phyloP scores from a whole-genome alignment of 2,113 vertebrate species.

The Alosa alosa region DNA sequence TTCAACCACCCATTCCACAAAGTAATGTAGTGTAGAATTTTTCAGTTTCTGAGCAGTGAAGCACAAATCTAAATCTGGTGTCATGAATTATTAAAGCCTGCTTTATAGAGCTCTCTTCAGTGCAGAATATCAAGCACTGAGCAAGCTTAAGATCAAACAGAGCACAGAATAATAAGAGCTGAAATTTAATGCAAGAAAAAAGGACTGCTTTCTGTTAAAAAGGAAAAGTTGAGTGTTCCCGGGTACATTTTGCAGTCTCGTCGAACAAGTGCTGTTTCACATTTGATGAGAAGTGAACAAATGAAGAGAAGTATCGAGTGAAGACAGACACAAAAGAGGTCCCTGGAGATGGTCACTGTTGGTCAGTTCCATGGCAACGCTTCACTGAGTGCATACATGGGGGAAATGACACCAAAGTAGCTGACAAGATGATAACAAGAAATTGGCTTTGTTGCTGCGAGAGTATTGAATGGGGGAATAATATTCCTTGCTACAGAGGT shows the following conservation, averaged over 20 bases:
- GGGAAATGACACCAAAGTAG: conserved; percentile 54
- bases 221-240: conserved; percentile 48
- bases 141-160: conserved; percentile 66
- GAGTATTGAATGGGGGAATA: conserved; percentile 36
- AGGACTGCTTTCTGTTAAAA: conserved; percentile 32
- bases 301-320: conserved; percentile 32
- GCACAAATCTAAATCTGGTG: conserved; percentile 69
- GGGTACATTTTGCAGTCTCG: conserved; percentile 29
- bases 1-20: conserved; percentile 54
- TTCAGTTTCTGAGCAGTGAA: conserved; percentile 62
- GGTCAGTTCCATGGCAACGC: conserved; percentile 46
- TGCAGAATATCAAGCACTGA: conserved; percentile 63
- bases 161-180: conserved; percentile 53
- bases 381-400: conserved; percentile 44
- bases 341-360: conserved; percentile 45
- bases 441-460: conserved; percentile 46
- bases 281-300: conserved; percentile 47
- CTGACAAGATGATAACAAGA: conserved; percentile 54
- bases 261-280: conserved; percentile 45
- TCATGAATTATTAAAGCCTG: conserved; percentile 76
- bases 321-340: conserved; percentile 26
- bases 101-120: conserved; percentile 68
- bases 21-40: conserved; percentile 63
- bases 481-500: neutral
- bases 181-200: conserved; percentile 57